Base-by-base conservation (phyloP, 2,113 vertebrate species). In the Paralichthys olivaceus region DNA sequence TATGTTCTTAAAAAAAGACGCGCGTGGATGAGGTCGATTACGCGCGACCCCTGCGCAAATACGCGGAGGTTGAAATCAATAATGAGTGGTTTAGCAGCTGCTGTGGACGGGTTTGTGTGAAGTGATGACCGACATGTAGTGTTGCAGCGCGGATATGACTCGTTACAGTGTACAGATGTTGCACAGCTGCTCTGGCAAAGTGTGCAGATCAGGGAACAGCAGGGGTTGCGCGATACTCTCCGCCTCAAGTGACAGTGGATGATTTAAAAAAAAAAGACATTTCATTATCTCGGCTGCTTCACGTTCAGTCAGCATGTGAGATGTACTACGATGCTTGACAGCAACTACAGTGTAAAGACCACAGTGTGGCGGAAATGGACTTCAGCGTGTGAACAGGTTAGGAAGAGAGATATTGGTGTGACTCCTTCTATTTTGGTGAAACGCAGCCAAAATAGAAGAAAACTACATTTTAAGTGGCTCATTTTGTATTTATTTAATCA, bases 141-240 rank as follows among this genome's bases (percentile, higher is more conserved):
- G 23, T 72, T 72, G 47, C 14, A 60, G 56, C 32, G 56, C 13
- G 45, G 64, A 51, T 61, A 28, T 51, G 14, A 79, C 60, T 75
- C 14, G 65, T 57, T 45, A 23, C 26, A 40, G 69, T 12, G 20
- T 69, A 4, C n/a, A 79, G 69, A 79, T 72, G 62, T 28, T 75
- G 71, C 74, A 78, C 81, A 84, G 70, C 86, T 83, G 84, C 72
- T 74, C 45, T 37, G 61, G 40, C 58, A 62, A 71, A 86, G 72
- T 69, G 84, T 40, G 60, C 57, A 63, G 60, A 59, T 2, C 56
- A 17, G 61, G 71, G 66, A 84, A 70, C 85, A 77, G 59, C 72
- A 51, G 72, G 54, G 55, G 22, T 4, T 54, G n/a, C 51, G 37
- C 37, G 37, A 11, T 4, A 0, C 37, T 11, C 37, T 40, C 37